These are phyloP conservation scores for Odontamblyopus rebecca DNA, from an alignment of 2,797 vertebrate genomes.

Conservation along the genomic window DNA sequence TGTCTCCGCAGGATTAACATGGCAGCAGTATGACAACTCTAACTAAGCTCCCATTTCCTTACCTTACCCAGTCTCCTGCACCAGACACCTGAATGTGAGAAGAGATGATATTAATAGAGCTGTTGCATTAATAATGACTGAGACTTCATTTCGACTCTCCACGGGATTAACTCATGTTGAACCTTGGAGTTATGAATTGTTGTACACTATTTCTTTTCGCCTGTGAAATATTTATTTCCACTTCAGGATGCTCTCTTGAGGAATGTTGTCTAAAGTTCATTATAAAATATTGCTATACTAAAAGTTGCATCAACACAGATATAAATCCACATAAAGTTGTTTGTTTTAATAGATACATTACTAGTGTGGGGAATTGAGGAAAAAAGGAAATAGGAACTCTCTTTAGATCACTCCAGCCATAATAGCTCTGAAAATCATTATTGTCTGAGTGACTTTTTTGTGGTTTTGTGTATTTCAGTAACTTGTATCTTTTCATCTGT, in stretches of 20 bases:
- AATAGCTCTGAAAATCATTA: too few species aligned
- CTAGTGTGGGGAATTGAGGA: neutral
- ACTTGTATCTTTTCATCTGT: too few species aligned
- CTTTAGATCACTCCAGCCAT: too few species aligned
- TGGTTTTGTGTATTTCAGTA: too few species aligned
- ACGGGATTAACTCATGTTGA: slow-evolving; percentile 9
- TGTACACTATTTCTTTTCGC: neutral
- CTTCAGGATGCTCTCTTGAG: neutral
- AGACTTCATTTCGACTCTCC: slow-evolving; percentile 1
- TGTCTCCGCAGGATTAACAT: neutral
- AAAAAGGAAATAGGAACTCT: too few species aligned
- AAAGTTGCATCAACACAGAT: too few species aligned
- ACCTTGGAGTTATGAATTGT: neutral
- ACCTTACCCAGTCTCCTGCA: neutral
- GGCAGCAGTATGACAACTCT: neutral
- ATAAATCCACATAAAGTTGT: neutral
- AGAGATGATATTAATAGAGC: slow-evolving; percentile 3
- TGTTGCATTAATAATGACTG: slow-evolving; percentile 9
- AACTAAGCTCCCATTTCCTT: neutral
- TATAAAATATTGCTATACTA: neutral
- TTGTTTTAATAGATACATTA: neutral
- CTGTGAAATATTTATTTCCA: slow-evolving; percentile 1
- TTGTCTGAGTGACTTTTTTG: too few species aligned
- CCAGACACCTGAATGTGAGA: slow-evolving; percentile 6
- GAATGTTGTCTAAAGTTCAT: neutral